Base-by-base conservation (phyloP, 2,113 vertebrate species). In the Toxotes chatareus region DNA sequence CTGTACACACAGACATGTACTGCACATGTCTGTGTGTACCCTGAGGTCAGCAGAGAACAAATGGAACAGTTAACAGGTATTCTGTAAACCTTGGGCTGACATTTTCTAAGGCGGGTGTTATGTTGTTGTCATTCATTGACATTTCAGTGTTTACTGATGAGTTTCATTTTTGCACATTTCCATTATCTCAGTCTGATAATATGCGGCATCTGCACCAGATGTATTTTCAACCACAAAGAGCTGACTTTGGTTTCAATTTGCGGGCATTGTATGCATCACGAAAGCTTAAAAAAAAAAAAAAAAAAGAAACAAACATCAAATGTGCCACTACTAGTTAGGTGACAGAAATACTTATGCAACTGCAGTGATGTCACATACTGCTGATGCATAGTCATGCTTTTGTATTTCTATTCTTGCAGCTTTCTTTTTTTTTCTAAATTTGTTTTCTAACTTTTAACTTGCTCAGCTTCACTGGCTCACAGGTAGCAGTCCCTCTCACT, bases 81-180 rank as follows among this genome's bases (percentile, higher is more conserved):
- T 86, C 70, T 77, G 63, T 73, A 88, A 85, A 87, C 31, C 44
- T 64, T 59, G 69, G 77, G 55, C 34, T 89, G 90, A 88, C 86
- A 87, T 92, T 87, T 86, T 83, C 78, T 47, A 9, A 70, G 61
- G 61, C 13, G 34, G 79, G 80, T 74, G 74, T 83, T 76, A 76
- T 71, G 53, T 66, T 82, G 55, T 86, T 91, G 62, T 89, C 82
- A 88, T 83, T 92, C 79, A 88, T 78, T 93, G 89, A 91, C 92
- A 91, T 94, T 93, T 90, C 85, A 85, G 62, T 49, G 36, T 83
- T 70, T 68, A 36, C 73, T 73, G 75, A 77, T 82, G 60, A 83
- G 80, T 89, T 90, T 90, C 83, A 71, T 81, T 87, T 86, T 75
- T 82, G 83, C 82, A 56, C 47, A 73, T 91, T 84, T 91, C 62